These are phyloP conservation scores for Anableps anableps DNA, from an alignment of 2,797 vertebrate genomes.

Conservation along the genomic window DNA sequence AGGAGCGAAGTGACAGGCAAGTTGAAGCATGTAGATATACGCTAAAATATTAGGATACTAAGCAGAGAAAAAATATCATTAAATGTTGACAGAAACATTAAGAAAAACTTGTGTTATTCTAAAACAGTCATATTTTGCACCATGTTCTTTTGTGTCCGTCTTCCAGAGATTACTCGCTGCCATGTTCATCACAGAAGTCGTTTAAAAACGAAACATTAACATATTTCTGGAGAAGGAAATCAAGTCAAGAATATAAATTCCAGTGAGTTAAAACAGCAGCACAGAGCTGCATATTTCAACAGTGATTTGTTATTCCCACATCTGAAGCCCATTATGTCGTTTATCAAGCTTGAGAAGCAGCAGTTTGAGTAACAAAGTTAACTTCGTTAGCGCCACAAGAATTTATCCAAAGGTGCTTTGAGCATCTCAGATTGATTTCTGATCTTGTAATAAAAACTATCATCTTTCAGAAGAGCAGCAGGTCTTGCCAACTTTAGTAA, in stretches of 20 bases:
- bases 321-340: not conserved
- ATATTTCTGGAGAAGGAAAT: not conserved
- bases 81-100: not conserved
- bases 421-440: not conserved
- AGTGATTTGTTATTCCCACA: not conserved
- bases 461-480: not conserved
- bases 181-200: not conserved
- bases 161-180: not conserved
- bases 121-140: slow-evolving; percentile 12
- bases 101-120: not conserved
- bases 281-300: not conserved
- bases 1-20: not conserved
- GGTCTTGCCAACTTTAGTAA: not conserved
- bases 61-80: slow-evolving; percentile 14
- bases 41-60: not conserved
- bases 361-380: not conserved
- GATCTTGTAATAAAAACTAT: not conserved
- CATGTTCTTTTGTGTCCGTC: not conserved
- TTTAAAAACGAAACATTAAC: not conserved
- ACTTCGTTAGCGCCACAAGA: not conserved
- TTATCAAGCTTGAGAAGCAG: not conserved
- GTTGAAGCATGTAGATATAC: not conserved
- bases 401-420: not conserved
- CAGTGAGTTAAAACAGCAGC: not conserved
- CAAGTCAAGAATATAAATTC: not conserved